These are phyloP conservation scores for Amazona finschi DNA, from an alignment of 2,797 vertebrate species.

Conservation along the genomic window DNA sequence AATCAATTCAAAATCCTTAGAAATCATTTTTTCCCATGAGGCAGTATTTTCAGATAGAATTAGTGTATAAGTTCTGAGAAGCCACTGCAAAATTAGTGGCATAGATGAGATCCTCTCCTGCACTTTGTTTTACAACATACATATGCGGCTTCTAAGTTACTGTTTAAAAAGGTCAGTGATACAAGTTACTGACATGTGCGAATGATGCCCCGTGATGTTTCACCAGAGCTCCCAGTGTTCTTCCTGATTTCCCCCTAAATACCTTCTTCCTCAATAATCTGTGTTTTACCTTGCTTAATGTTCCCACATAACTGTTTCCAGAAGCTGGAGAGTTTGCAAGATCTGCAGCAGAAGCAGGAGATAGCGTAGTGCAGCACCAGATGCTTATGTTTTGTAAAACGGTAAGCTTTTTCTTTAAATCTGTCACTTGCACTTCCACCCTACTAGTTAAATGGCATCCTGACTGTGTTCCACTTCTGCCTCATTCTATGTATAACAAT, in stretches of 20 bases:
- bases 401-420: not conserved
- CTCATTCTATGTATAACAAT: not conserved
- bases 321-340: not conserved
- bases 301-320: not conserved
- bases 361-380: not conserved
- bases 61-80: not conserved
- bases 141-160: not conserved
- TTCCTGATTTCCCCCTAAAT: not conserved
- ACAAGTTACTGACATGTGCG: not conserved
- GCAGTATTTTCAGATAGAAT: not conserved
- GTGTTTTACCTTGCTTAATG: not conserved
- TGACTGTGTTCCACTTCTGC: not conserved
- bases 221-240: not conserved
- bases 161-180: not conserved
- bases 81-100: not conserved
- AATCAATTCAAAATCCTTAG: not conserved
- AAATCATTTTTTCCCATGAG: not conserved
- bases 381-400: not conserved
- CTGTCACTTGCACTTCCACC: not conserved
- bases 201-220: not conserved
- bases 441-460: not conserved
- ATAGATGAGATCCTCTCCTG: not conserved
- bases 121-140: not conserved
- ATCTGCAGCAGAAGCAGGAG: not conserved
- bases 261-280: not conserved